Evolutionary conservation across 1,140 invertebrate species (phyloP), one percentile per base, ranked within the genome.

Genomic region (Drosophila santomea): DNA sequence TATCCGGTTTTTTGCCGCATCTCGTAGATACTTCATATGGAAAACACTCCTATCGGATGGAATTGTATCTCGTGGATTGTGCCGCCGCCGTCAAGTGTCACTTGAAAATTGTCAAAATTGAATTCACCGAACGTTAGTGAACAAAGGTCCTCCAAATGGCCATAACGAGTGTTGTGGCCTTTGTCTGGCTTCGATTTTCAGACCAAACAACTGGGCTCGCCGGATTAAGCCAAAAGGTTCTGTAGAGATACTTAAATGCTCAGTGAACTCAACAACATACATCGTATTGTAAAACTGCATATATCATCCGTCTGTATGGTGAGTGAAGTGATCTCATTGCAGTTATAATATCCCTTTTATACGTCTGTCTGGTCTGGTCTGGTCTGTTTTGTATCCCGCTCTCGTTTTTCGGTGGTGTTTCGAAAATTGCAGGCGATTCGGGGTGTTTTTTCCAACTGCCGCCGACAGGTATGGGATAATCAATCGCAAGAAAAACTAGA

Each of bases 381-480:
- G 28, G 28, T 32, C 69, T 45, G 61, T 25, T 63, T 57, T 56
- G 54, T 15, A 52, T 80, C n/a, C 35, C 44, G 58, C 62, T 79
- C 56, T 61, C 69, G 73, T 66, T 88, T 63, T 58, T 69, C 38
- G 83, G 83, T 86, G 83, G 83, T 86, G 83, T 86, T 86, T 83
- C 74, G 63, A 77, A 88, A 86, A 76, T 89, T 68, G 80, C 71
- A 75, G 67, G 72, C 75, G 45, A 66, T 79, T 89, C 78, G 76
- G 83, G 83, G 83, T 89, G 83, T 80, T 82, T 85, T 86, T 86
- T 89, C 59, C 47, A 74, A 51, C 43, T 61, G 58, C 39, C 55
- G 56, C 43, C 71, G 54, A 89, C 82, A 86, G 83, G 83, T 86
- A 86, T 86, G 83, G 80, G 83, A 80, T 86, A 86, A 86, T 86